Conservation (phyloP, 2,113 vertebrate genomes). For the Chascanopsetta lugubris region DNA sequence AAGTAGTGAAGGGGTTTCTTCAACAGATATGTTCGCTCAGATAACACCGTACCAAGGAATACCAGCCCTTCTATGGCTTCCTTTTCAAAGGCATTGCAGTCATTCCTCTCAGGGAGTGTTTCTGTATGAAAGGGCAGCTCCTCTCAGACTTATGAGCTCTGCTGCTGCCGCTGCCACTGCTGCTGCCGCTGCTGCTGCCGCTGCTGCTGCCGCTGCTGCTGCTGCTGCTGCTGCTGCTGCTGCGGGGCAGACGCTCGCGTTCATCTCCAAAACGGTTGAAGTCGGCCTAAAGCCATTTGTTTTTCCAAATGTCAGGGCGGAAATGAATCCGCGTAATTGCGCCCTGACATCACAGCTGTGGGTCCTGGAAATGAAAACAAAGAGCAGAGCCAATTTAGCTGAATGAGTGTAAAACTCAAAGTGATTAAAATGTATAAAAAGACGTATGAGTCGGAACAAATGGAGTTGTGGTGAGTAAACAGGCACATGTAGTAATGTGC, state of each 20-base stretch:
- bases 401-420: not conserved
- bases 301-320: constrained; percentile 23
- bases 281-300: constrained; percentile 18
- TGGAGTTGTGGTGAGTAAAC: no score
- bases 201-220: constrained; percentile 9
- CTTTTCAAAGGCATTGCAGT: constrained; percentile 57
- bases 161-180: not conserved
- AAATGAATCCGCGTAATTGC: constrained; percentile 32
- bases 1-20: constrained; percentile 33
- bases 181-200: not conserved
- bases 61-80: constrained; percentile 68
- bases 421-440: no score
- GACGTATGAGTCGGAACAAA: no score
- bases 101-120: constrained; percentile 69
- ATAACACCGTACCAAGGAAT: constrained; percentile 54
- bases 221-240: constrained; percentile 3
- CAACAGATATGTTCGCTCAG: constrained; percentile 38
- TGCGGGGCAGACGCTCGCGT: constrained; percentile 6
- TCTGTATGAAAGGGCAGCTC: constrained; percentile 64
- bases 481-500: no score
- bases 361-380: not conserved
- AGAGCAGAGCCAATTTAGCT: not conserved
- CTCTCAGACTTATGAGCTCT: constrained; percentile 51
- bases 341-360: not conserved
- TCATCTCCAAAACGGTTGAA: constrained; percentile 15